Base-by-base conservation (phyloP, 2,113 vertebrate genomes). In the Platanista minor region DNA sequence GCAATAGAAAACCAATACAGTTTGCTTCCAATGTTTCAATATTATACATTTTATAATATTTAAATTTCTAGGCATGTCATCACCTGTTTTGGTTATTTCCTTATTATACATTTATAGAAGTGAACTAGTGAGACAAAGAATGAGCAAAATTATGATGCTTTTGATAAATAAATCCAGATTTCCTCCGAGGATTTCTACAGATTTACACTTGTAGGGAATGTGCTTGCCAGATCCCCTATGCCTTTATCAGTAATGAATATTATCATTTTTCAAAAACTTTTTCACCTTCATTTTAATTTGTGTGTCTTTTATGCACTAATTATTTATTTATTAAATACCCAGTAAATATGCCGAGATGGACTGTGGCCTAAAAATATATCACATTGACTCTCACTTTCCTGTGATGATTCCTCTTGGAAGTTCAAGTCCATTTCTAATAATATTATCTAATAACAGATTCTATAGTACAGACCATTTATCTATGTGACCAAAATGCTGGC, bases 351-450 rank as follows among this genome's bases (percentile, higher is more conserved):
- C 52, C 61, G 46, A 85, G 41, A 61, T 59, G 33, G 9, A 93
- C 41, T 61, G 2, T 62, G 33, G 31, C 14, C 23, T 80, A 13
- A 33, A 90, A 49, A 69, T 66, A 31, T 61, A 87, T 92, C 29
- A 23, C 41, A 69, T 33, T 88, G 71, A 59, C 14, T 72, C 64
- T 90, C 36, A 64, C 27, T 11, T 90, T 75, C 80, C 78, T 92
- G 5, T 78, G 31, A 78, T 84, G 64, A 93, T 91, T 94, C 43
- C 49, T 85, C 31, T 74, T 18, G 5, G 67, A 90, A 94, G 25
- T 71, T 97, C 54, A 82, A 78, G 62, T 95, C 23, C 25, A 84
- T 87, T 96, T 39, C 90, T 91, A 86, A 93, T 62, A 95, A 78
- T 89, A 57, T 90, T 62, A 90, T 81, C 59, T 43, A 75, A 8